A percentile compares a stretch with the other conserved stretches of the same genome.
These are phyloP conservation scores for Reticulitermes lucifugus DNA, from an alignment of 2,888 invertebrate genomes.

Conservation along the genomic window DNA sequence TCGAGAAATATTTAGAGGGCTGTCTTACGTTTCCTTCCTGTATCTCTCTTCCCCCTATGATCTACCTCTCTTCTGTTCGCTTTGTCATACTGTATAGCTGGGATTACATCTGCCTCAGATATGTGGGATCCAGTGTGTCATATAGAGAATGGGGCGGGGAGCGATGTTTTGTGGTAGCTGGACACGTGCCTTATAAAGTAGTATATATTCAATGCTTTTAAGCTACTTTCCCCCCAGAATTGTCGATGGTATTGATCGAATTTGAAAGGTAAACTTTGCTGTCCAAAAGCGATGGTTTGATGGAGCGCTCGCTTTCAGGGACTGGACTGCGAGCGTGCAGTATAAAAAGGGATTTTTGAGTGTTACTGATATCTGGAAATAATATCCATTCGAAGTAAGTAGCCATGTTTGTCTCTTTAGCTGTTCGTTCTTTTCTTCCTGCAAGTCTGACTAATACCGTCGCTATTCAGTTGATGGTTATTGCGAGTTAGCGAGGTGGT, in stretches of 20 bases:
- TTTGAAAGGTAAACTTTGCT: conserved; percentile 33
- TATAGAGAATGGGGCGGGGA: not conserved
- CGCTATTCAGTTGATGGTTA: too few relatives aligned
- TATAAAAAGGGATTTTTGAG: not conserved
- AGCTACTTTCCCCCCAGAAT: conserved; percentile 21
- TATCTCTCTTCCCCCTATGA: not conserved
- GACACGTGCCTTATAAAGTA: conserved; percentile 10
- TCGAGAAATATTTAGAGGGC: conserved; percentile 8
- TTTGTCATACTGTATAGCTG: not conserved
- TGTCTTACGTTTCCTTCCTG: conserved; percentile 7
- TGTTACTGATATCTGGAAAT: not conserved
- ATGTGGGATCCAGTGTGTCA: not conserved
- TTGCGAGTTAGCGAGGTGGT: too few relatives aligned
- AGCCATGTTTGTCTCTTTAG: not conserved
- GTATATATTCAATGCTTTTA: conserved; percentile 24
- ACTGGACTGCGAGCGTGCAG: not conserved
- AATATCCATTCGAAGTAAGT: not conserved
- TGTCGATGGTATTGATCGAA: conserved; percentile 18
- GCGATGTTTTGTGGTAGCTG: not conserved
- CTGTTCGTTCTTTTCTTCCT: too few relatives aligned
- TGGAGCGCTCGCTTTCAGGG: not conserved
- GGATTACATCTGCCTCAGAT: conserved; percentile 20
- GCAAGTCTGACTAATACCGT: too few relatives aligned
- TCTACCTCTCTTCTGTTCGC: not conserved
- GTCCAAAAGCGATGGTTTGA: not conserved